A percentile compares a stretch with the other conserved stretches of the same genome.
phyloP scores from a whole-genome alignment of 35 echinoderm and acorn worm genomes.

The Apostichopus californicus region DNA sequence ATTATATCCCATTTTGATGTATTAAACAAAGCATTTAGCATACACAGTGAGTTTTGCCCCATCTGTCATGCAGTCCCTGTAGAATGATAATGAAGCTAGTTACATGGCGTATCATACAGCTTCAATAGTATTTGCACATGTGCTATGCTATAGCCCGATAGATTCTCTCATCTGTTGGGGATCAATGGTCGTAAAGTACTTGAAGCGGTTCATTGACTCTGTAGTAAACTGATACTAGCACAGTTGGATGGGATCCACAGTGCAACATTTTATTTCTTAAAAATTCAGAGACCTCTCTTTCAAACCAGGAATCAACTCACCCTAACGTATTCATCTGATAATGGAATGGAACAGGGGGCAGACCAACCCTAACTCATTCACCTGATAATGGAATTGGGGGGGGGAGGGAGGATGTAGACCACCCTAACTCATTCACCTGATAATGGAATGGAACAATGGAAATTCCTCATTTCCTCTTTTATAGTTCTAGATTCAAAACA shows the following conservation, averaged over 20 bases:
- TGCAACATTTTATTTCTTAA: too few relatives aligned
- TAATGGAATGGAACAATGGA: too few relatives aligned
- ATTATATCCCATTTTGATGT: background rate
- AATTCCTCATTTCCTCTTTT: too few relatives aligned
- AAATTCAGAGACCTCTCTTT: too few relatives aligned
- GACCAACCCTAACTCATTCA: too few relatives aligned
- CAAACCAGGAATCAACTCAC: too few relatives aligned
- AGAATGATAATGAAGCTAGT: background rate
- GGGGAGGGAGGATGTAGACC: too few relatives aligned
- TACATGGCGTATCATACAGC: background rate
- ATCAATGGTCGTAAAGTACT: constrained; percentile 17
- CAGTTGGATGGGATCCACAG: background rate
- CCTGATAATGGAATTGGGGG: too few relatives aligned
- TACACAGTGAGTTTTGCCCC: background rate
- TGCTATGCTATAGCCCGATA: background rate
- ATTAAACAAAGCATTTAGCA: background rate
- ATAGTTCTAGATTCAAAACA: too few relatives aligned
- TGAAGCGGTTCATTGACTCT: constrained; percentile 11
- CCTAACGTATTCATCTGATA: too few relatives aligned
- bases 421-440: too few relatives aligned
- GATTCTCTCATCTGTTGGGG: constrained; percentile 2
- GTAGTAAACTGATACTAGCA: background rate
- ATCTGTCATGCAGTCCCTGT: background rate
- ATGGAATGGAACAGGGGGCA: too few relatives aligned
- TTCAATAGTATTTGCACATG: background rate